Evolutionary conservation across 2,113 vertebrate genomes (phyloP).

Genomic region (Apeltes quadracus): DNA sequence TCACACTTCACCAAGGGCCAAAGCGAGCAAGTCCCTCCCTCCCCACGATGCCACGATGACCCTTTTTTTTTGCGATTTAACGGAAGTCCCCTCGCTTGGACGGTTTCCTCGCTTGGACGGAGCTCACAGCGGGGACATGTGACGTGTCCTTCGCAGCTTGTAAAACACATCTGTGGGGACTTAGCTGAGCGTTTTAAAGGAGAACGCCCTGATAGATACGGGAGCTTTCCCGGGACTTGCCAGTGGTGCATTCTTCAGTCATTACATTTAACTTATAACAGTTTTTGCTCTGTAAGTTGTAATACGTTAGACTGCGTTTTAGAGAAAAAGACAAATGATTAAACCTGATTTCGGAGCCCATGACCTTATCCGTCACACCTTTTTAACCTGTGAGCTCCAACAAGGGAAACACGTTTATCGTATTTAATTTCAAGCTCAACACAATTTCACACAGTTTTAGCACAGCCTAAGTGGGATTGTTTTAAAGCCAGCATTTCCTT

Average conservation of each 20-base stretch:
- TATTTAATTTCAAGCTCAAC: too few relatives aligned
- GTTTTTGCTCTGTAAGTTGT: conserved; percentile 34
- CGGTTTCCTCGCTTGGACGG: conserved; percentile 54
- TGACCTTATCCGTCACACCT: neutral
- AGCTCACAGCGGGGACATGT: conserved; percentile 54
- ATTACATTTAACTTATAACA: conserved; percentile 67
- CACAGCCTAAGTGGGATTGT: neutral
- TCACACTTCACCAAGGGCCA: conserved; percentile 3
- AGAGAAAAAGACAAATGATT: neutral
- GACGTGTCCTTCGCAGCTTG: conserved; percentile 59
- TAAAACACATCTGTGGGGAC: conserved; percentile 66
- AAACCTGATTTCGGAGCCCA: neutral
- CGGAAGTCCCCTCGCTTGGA: conserved; percentile 39
- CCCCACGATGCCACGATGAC: conserved; percentile 26
- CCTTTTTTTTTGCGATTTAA: neutral
- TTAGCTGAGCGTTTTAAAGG: conserved; percentile 51
- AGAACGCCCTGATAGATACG: conserved; percentile 72
- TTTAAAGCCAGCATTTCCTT: neutral
- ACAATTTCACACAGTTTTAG: neutral
- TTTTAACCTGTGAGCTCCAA: too few relatives aligned
- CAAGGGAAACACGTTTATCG: too few relatives aligned
- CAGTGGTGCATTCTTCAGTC: conserved; percentile 62
- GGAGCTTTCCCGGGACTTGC: conserved; percentile 55
- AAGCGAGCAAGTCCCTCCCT: conserved; percentile 11
- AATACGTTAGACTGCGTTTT: too few relatives aligned